Evolutionary conservation across 2,888 invertebrate species (phyloP), one percentile per base, ranked within the genome.

Genomic region (Orthosia incerta): DNA sequence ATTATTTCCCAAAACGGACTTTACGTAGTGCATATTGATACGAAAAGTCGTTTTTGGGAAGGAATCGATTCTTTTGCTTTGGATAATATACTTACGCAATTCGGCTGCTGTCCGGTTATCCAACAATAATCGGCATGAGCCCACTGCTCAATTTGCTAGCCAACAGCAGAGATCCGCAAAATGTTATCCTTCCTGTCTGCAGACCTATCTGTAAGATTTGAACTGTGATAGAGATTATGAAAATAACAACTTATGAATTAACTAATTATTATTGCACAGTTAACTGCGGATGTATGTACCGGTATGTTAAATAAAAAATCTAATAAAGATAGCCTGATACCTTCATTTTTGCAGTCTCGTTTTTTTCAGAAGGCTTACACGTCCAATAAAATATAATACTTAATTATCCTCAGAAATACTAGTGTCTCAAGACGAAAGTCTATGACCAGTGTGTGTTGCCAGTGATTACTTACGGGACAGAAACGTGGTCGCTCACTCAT

Each of bases 161-260:
- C 39, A 73, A 20, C 26, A 61, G 53, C 55, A n/a, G 39, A 72
- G 48, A 72, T 72, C 72, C 72, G 62, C 39, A n/a, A 48, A 15
- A n/a, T 55, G 15, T 15, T 26, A 46, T 50, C 26, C 74, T 23
- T 73, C 74, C 64, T 51, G 50, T 64, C 16, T 15, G 45, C 15
- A 20, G 56, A 26, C 1, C 1, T 51, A 71, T 51, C 62, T 62
- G 26, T n/a, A 20, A 18, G 26, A 56, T 73, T 39, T 45, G 7
- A 12, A 46, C 31, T 60, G 46, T 23, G 72, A 55, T 72, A 55
- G 2, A 60, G 9, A 39, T 15, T 51, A 13, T 51, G 9, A 63
- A 31, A 31, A 63, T 13, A 50, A 63, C 31, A n/a, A 23, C 16
- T 9, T 20, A 15, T 20, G 15, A 59, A 55, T 7, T 11, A 2